These are phyloP conservation scores for Mastigias papua DNA, from an alignment of 30 jellyfish, hydroid and myxozoan genomes.

Conservation along the genomic window DNA sequence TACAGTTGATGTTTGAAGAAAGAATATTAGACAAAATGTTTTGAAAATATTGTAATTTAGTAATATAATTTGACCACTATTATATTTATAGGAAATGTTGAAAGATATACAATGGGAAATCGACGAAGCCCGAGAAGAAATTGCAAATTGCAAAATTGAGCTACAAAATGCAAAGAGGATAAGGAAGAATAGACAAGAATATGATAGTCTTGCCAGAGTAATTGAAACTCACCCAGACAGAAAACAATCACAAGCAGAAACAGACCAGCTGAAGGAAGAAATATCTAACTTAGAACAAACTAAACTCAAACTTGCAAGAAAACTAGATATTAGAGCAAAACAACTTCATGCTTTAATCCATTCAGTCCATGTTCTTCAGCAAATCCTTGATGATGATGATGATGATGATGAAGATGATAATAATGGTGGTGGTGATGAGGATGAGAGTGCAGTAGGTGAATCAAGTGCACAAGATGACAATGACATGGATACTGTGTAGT, in stretches of 20 bases:
- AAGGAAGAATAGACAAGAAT: conserved; percentile 92
- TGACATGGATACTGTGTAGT: background rate
- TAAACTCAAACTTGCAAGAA: conserved; percentile 41
- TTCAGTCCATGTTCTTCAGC: conserved; percentile 86
- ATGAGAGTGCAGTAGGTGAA: background rate
- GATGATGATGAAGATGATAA: background rate
- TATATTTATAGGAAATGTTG: conserved; percentile 25
- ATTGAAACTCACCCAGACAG: conserved; percentile 95
- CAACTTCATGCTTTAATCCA: conserved; percentile 94
- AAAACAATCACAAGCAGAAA: conserved; percentile 79
- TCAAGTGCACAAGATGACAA: too few relatives aligned
- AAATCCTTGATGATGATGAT: conserved; percentile 80
- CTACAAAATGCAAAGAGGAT: conserved; percentile 85
- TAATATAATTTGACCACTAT: too few relatives aligned
- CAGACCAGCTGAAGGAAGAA: conserved; percentile 63
- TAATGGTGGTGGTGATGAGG: background rate
- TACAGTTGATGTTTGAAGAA: too few relatives aligned
- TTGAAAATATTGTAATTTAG: too few relatives aligned
- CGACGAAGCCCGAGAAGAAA: conserved; percentile 87
- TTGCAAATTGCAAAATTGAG: conserved; percentile 82
- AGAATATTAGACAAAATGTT: too few relatives aligned
- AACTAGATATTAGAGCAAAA: conserved; percentile 93
- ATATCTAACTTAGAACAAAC: conserved; percentile 44
- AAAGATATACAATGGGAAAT: conserved; percentile 66
- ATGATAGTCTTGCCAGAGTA: conserved; percentile 93